Conservation (phyloP, 2,113 vertebrate genomes). For the Bujurquina vittata region DNA sequence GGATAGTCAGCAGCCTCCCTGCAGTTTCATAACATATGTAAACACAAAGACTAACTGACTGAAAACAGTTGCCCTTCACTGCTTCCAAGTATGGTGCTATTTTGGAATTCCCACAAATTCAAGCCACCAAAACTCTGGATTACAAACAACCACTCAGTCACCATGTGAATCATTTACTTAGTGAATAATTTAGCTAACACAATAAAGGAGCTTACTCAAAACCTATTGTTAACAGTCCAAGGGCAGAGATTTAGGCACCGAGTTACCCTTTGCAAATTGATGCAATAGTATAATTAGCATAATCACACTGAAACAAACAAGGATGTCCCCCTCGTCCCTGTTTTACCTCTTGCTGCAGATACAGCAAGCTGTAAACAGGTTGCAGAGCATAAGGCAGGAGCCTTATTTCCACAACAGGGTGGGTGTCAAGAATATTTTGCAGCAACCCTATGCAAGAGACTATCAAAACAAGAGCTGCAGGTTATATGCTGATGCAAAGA, state of each 20-base stretch:
- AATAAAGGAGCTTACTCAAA: conserved; percentile 21
- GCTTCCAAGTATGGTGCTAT: conserved; percentile 24
- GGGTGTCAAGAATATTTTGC: conserved; percentile 65
- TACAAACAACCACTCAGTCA: conserved; percentile 42
- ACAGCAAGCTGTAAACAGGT: conserved; percentile 66
- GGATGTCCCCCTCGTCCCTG: conserved; percentile 42
- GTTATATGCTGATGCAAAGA: conserved; percentile 3
- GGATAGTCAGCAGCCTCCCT: conserved; percentile 32
- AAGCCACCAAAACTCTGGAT: neutral
- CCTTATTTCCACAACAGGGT: conserved; percentile 62
- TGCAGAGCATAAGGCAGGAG: conserved; percentile 61
- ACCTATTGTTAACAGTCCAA: conserved; percentile 1
- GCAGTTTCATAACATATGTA: conserved; percentile 58
- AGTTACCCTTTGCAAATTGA: conserved; percentile 25
- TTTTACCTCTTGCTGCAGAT: conserved; percentile 58
- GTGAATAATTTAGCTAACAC: conserved; percentile 14
- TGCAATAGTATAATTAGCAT: conserved; percentile 30
- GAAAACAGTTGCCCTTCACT: conserved; percentile 45
- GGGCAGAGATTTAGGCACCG: conserved; percentile 4
- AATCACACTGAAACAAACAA: conserved; percentile 48
- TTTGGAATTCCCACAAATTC: conserved; percentile 47
- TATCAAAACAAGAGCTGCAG: conserved; percentile 51
- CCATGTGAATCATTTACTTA: neutral
- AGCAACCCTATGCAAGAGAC: conserved; percentile 47
- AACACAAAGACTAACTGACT: conserved; percentile 49